These are phyloP conservation scores for Cephus sareptanus DNA, from an alignment of 2,888 invertebrate genomes.

Conservation along the genomic window DNA sequence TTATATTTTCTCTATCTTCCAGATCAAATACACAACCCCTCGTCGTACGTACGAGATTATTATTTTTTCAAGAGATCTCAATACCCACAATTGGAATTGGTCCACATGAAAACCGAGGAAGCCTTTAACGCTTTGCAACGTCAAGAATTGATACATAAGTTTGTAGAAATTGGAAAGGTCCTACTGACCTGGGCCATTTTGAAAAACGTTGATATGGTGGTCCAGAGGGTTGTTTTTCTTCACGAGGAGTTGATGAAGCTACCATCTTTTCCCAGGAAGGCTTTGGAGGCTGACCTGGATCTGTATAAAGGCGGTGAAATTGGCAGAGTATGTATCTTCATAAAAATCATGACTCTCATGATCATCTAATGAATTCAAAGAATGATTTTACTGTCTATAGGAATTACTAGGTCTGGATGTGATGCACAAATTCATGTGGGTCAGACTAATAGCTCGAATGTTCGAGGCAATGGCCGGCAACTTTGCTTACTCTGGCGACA, in stretches of 20 bases:
- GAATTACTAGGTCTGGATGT: conserved; percentile 93
- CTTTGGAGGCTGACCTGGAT: conserved; percentile 95
- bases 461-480: conserved; percentile 98
- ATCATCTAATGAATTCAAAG: neutral
- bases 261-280: conserved; percentile 97
- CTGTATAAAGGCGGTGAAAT: conserved; percentile 90
- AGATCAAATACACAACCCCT: conserved; percentile 97
- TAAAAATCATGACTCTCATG: neutral
- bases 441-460: conserved; percentile 94
- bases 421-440: conserved; percentile 99
- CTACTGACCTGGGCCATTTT: conserved; percentile 91
- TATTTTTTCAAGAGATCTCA: conserved; percentile 89
- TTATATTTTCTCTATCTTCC: conserved; percentile 33
- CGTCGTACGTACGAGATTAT: conserved; percentile 94
- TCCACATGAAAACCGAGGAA: conserved; percentile 92
- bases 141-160: conserved; percentile 92
- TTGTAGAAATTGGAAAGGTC: conserved; percentile 97
- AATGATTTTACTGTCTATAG: conserved; percentile 58
- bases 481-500: conserved; percentile 96
- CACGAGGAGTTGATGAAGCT: conserved; percentile 99
- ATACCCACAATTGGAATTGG: conserved; percentile 95
- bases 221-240: conserved; percentile 96
- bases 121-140: conserved; percentile 91
- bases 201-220: conserved; percentile 94
- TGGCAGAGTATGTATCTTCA: conserved; percentile 74